These are phyloP conservation scores for Coccyzus lansbergi DNA, from an alignment of 2,797 vertebrate species.

Conservation along the genomic window DNA sequence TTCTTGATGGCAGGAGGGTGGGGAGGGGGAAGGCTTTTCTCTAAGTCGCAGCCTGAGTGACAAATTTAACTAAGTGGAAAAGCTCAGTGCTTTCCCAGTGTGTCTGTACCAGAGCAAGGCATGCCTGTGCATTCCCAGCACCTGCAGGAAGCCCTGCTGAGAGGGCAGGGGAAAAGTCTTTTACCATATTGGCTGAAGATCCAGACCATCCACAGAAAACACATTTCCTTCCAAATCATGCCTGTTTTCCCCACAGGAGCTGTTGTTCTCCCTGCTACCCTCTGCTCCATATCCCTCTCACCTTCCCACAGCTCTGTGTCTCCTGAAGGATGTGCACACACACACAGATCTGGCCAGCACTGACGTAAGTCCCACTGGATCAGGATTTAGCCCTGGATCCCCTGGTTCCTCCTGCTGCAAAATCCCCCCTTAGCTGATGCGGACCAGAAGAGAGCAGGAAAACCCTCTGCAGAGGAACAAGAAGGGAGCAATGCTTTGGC, in stretches of 20 bases:
- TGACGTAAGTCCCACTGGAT: background rate
- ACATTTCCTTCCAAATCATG: background rate
- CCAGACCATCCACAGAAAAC: background rate
- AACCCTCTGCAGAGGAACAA: background rate
- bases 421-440: background rate
- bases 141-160: background rate
- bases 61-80: slow-evolving; percentile 37
- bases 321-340: background rate
- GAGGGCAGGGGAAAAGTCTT: background rate
- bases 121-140: background rate
- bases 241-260: background rate
- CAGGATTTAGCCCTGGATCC: background rate
- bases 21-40: slow-evolving; percentile 33
- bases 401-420: background rate
- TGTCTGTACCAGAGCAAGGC: background rate
- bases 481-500: background rate
- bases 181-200: background rate
- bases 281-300: background rate
- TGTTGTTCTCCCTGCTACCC: background rate
- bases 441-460: background rate
- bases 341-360: background rate
- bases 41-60: slow-evolving; percentile 5
- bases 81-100: background rate
- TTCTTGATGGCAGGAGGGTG: slow-evolving; percentile 19
- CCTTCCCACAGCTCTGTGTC: background rate